A percentile compares a stretch with the other conserved stretches of the same genome.
phyloP scores from a whole-genome alignment of 2,888 invertebrate genomes.

The Eupithecia pulchellata region DNA sequence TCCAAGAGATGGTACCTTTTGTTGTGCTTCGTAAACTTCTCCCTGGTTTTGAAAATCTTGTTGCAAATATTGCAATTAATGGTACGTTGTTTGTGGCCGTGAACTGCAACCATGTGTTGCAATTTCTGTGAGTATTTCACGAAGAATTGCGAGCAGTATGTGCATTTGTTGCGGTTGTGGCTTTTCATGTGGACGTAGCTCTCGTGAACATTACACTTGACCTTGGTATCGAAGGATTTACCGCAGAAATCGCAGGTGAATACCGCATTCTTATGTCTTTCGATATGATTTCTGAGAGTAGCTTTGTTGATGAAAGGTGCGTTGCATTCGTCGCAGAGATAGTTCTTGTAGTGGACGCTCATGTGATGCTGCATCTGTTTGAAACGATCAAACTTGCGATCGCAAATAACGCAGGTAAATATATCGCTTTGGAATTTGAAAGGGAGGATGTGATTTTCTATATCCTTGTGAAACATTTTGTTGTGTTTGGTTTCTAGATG shows the following conservation, averaged over 20 bases:
- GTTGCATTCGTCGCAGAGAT: conserved; percentile 59
- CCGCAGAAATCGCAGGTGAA: conserved; percentile 59
- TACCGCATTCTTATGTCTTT: conserved; percentile 33
- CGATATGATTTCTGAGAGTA: conserved; percentile 39
- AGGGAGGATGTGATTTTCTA: conserved; percentile 63
- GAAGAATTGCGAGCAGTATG: conserved; percentile 47
- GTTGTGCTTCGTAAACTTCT: conserved; percentile 53
- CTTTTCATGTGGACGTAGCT: conserved; percentile 53
- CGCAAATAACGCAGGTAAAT: conserved; percentile 59
- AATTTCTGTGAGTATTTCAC: conserved; percentile 52
- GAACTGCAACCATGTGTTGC: conserved; percentile 56
- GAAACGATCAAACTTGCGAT: conserved; percentile 55
- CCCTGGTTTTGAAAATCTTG: conserved; percentile 50
- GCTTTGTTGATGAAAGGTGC: conserved; percentile 45
- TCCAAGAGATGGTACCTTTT: conserved; percentile 67
- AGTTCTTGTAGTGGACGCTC: conserved; percentile 64
- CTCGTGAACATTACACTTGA: conserved; percentile 60
- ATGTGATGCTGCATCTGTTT: conserved; percentile 61
- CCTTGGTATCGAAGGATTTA: conserved; percentile 60
- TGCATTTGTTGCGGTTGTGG: conserved; percentile 38
- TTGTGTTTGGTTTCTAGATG: conserved; percentile 55
- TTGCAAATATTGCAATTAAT: conserved; percentile 61
- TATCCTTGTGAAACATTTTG: conserved; percentile 50
- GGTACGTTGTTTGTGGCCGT: conserved; percentile 50
- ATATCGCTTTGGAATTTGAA: conserved; percentile 60